Evolutionary conservation across 2,797 vertebrate species (phyloP).

Genomic region (Corythornis leucogaster): DNA sequence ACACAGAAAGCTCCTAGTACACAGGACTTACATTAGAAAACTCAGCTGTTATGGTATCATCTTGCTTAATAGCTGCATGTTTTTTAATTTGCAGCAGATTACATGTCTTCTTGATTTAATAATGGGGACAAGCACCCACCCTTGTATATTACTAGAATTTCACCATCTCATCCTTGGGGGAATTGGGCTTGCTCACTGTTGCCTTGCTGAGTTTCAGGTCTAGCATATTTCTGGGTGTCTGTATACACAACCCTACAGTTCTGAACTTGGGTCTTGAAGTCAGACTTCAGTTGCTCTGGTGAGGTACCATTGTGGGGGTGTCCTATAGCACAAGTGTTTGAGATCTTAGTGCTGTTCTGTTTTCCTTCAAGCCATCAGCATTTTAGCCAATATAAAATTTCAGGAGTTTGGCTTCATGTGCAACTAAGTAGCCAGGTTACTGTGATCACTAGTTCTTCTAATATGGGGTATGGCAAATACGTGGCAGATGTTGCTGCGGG

Average conservation of each 20-base stretch:
- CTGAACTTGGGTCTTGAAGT: not conserved
- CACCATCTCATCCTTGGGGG: not conserved
- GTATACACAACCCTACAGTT: not conserved
- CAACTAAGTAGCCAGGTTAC: not conserved
- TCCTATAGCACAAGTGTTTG: not conserved
- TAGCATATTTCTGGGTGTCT: not conserved
- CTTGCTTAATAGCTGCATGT: not conserved
- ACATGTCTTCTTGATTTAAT: not conserved
- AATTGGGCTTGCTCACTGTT: not conserved
- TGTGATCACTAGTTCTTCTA: not conserved
- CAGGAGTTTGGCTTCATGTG: not conserved
- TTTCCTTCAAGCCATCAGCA: not conserved
- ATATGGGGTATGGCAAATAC: not conserved
- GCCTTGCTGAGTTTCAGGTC: not conserved
- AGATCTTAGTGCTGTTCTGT: not conserved
- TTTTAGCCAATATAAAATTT: not conserved
- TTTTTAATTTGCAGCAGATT: not conserved
- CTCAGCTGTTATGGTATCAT: not conserved
- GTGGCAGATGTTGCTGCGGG: not conserved
- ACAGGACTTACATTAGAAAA: not conserved
- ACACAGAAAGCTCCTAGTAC: not conserved
- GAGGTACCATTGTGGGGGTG: rapidly evolving
- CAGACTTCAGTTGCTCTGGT: not conserved
- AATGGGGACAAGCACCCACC: not conserved
- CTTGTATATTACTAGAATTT: not conserved